Evolutionary conservation across 2,113 vertebrate genomes (phyloP).

Genomic region (Xerus inauris): DNA sequence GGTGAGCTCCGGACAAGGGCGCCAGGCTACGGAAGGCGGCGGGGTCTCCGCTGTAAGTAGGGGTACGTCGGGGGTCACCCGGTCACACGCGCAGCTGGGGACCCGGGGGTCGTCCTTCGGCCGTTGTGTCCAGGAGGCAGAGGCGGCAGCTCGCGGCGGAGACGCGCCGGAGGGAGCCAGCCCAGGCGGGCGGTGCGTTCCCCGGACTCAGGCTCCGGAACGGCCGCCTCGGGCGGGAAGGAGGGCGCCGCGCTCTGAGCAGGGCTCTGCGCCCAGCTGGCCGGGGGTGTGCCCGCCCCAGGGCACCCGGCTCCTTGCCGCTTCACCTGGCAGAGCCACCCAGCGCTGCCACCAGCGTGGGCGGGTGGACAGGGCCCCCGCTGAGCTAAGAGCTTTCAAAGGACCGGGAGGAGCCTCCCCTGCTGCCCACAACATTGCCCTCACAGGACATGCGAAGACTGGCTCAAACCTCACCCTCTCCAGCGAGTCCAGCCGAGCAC

Average conservation of each 20-base stretch:
- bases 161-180: neutral
- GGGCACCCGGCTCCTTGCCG: neutral
- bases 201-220: neutral
- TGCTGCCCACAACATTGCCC: neutral
- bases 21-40: too few relatives aligned
- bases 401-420: neutral
- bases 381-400: neutral
- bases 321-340: conserved; percentile 19
- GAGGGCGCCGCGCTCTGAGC: neutral
- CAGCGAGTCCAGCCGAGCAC: neutral
- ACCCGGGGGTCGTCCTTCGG: neutral
- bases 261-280: neutral
- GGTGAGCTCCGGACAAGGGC: too few relatives aligned
- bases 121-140: neutral
- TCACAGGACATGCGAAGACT: neutral
- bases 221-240: neutral
- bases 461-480: neutral
- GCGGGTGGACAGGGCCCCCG: neutral
- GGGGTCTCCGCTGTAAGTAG: neutral
- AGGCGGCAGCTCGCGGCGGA: neutral
- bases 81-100: neutral
- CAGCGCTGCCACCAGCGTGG: neutral
- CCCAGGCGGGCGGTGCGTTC: neutral
- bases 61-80: neutral
- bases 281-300: neutral